Evolutionary conservation across 2,797 vertebrate genomes (phyloP), one percentile per base, ranked within the genome.

Genomic region (Paedocypris micromegethes): DNA sequence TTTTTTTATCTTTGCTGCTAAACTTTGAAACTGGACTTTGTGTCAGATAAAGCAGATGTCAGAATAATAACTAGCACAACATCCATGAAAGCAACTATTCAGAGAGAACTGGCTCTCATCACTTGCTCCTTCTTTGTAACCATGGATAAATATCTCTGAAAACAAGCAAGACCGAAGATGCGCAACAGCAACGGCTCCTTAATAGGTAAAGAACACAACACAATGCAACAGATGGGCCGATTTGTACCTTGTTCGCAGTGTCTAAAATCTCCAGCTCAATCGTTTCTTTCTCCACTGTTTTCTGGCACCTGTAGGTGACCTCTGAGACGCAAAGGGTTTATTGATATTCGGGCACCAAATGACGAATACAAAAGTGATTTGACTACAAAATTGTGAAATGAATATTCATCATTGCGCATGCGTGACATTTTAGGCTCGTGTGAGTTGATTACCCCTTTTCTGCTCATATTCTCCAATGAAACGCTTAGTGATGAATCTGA

Each of bases 381-480:
- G 38, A 41, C 37, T 49, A 47, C 43, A 72, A 46, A 63, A 9
- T 6, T 42, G 6, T 37, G 37, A 3, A 41, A 51, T 37, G 5
- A 43, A 43, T 5, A 4, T 8, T n/a, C 50, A 58, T 45, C 46
- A 57, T 45, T 74, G 46, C 54, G 5, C 51, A 44, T 8, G 55
- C 4, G 48, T 67, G 9, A 9, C 0, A 9, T 37, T 39, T 53
- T 54, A 50, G 39, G 23, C 23, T 23, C 1, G 1, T 23, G 23
- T 23, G 23, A 23, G 23, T 23, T 23, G 23, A 23, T 82, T 81
- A 90, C 89, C 89, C 65, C 85, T 89, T 79, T 87, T 87, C 78
- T 82, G 87, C 82, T 90, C 88, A 68, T 90, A 90, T 68, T 90
- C 89, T 0, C 88, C 89, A 59, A 89, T 90, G 76, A 88, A 90